Evolutionary conservation across 35 echinoderm and acorn worm genomes (phyloP).

Genomic region (Nesometra sesokonis): DNA sequence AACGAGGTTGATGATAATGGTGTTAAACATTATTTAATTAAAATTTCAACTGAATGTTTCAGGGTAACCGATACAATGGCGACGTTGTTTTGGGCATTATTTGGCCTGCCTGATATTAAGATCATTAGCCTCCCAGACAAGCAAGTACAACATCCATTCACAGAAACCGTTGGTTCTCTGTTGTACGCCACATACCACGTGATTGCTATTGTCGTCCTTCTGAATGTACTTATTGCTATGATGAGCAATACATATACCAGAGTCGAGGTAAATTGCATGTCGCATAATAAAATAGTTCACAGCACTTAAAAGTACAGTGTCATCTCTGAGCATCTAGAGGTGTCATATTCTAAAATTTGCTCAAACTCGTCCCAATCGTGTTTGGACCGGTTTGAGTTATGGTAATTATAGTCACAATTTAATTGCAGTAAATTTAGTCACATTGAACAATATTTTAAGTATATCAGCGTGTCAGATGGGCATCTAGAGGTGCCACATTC

Average conservation of each 20-base stretch:
- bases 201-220: conserved; percentile 87
- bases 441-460: too few relatives aligned
- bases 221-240: conserved; percentile 99
- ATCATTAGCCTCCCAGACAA: conserved; percentile 41
- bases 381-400: too few relatives aligned
- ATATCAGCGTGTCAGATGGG: too few relatives aligned
- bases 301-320: too few relatives aligned
- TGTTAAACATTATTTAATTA: background rate
- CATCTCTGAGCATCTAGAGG: too few relatives aligned
- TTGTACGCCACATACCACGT: conserved; percentile 93
- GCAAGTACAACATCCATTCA: conserved; percentile 57
- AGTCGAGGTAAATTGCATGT: conserved; percentile 80
- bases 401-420: too few relatives aligned
- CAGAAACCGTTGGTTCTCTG: conserved; percentile 64
- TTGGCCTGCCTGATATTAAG: conserved; percentile 68
- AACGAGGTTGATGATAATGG: background rate
- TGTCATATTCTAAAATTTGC: too few relatives aligned
- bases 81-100: conserved; percentile 89
- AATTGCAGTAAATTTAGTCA: too few relatives aligned
- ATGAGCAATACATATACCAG: conserved; percentile 99
- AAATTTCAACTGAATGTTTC: background rate
- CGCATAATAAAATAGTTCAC: too few relatives aligned
- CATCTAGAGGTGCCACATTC: too few relatives aligned
- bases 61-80: conserved; percentile 73
- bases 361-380: too few relatives aligned